Percentiles rank a stretch among this genome's conserved stretches.
Conservation (phyloP, 2,888 invertebrate genomes). For the Caenorhabditis virilis region DNA sequence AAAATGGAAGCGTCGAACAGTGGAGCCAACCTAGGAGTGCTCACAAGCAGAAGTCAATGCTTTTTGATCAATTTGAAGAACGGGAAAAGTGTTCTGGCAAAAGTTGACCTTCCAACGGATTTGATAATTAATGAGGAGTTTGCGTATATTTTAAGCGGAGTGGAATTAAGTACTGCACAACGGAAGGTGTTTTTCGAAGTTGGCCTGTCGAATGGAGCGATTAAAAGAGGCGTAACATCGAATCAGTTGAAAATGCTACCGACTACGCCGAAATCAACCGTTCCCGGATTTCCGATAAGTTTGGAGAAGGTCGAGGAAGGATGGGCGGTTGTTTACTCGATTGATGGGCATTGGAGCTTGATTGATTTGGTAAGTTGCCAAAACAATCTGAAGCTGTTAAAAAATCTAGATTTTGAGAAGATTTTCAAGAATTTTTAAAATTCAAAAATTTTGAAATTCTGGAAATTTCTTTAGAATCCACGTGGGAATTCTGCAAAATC, state of each 20-base stretch:
- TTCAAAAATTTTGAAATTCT: no score
- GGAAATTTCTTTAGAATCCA: background rate
- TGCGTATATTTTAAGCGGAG: conserved; percentile 18
- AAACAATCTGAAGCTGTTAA: background rate
- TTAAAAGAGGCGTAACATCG: conserved; percentile 16
- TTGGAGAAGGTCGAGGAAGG: background rate
- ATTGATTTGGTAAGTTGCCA: conserved; percentile 29
- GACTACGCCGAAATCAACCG: conserved; percentile 10
- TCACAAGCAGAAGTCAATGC: conserved; percentile 41
- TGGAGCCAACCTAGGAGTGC: conserved; percentile 16
- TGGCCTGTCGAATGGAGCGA: conserved; percentile 12
- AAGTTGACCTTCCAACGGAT: conserved; percentile 45
- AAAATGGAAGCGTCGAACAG: conserved; percentile 17
- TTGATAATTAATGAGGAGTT: conserved; percentile 12
- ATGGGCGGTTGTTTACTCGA: conserved; percentile 21
- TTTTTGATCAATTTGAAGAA: conserved; percentile 31
- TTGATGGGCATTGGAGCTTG: conserved; percentile 39
- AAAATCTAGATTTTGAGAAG: background rate
- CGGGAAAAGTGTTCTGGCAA: conserved; percentile 29
- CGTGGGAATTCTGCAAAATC: background rate
- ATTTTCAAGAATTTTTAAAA: background rate
- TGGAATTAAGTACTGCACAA: conserved; percentile 15
- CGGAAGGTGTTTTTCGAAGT: conserved; percentile 45
- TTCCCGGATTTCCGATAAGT: conserved; percentile 17
- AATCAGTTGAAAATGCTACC: conserved; percentile 26